These are phyloP conservation scores for Xenopus borealis DNA, from an alignment of 2,113 vertebrate species.

Conservation along the genomic window DNA sequence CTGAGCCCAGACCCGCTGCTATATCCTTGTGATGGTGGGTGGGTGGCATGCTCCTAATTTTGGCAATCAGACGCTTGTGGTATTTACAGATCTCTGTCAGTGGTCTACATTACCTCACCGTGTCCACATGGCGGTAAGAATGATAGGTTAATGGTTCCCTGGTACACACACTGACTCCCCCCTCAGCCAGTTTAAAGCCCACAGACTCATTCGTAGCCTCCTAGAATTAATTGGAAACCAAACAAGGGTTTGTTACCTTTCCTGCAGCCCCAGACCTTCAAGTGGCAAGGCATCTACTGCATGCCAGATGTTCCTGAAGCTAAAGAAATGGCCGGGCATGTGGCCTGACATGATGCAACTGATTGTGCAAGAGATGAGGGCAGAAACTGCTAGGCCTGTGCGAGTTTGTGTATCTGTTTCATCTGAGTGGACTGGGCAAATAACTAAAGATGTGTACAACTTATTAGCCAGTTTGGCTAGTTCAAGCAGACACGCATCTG, in stretches of 20 bases:
- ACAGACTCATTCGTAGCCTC: slow-evolving; percentile 13
- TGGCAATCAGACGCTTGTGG: slow-evolving; percentile 23
- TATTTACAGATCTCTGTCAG: slow-evolving; percentile 41
- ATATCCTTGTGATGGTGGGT: slow-evolving; percentile 13
- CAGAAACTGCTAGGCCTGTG: too few species aligned
- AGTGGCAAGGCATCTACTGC: too few species aligned
- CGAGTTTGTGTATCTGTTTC: too few species aligned
- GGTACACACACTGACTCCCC: slow-evolving; percentile 11
- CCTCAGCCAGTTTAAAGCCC: not conserved
- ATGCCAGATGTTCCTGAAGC: too few species aligned
- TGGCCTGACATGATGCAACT: too few species aligned
- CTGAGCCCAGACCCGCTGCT: not conserved
- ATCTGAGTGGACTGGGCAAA: too few species aligned
- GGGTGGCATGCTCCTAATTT: slow-evolving; percentile 31
- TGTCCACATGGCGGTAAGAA: slow-evolving; percentile 26
- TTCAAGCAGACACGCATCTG: too few species aligned
- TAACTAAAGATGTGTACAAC: too few species aligned
- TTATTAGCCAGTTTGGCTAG: too few species aligned
- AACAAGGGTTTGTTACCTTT: slow-evolving; percentile 33
- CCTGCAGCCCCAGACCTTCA: not conserved
- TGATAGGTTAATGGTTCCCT: slow-evolving; percentile 27
- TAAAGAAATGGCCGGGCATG: too few species aligned
- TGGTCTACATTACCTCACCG: slow-evolving; percentile 37
- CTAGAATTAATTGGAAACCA: slow-evolving; percentile 37
- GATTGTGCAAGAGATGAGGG: too few species aligned